Conservation (phyloP, 92 coral and sea anemone species). For the Palythoa heliodiscus region DNA sequence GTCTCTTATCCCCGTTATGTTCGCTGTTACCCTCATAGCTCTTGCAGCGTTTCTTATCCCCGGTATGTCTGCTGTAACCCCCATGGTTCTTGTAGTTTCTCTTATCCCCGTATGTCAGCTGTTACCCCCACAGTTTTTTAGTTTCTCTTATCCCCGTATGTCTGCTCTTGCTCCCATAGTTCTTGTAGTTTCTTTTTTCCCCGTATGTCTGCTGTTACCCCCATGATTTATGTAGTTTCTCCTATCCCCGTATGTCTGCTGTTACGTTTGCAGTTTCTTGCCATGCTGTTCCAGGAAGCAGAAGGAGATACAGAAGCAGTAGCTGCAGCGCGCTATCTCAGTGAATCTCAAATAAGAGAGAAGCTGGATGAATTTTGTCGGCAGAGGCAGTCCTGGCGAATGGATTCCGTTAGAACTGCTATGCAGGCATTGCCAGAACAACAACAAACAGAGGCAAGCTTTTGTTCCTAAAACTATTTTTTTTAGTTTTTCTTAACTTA, state of each 20-base stretch:
- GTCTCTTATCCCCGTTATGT: not conserved
- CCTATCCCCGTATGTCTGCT: not conserved
- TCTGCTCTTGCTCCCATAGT: not conserved
- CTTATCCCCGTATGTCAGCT: not conserved
- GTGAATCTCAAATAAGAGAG: slow-evolving; percentile 59
- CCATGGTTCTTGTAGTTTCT: slow-evolving; percentile 50
- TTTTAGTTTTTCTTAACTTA: no score
- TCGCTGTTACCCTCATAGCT: no score
- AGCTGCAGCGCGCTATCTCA: slow-evolving; percentile 86
- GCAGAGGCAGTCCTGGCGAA: slow-evolving; percentile 87
- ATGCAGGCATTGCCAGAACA: slow-evolving; percentile 82
- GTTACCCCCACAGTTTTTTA: not conserved
- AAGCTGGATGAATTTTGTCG: slow-evolving; percentile 70
- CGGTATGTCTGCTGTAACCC: not conserved
- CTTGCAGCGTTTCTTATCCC: slow-evolving; percentile 26
- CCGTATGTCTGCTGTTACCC: no score
- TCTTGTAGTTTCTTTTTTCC: no score
- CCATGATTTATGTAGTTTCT: not conserved
- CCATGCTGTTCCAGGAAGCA: slow-evolving; percentile 75
- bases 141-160: no score
- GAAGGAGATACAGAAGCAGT: slow-evolving; percentile 78
- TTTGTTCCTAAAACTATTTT: not conserved
- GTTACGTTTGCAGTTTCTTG: slow-evolving; percentile 54
- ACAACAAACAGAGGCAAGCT: slow-evolving; percentile 75
- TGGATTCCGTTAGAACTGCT: slow-evolving; percentile 80